Percentiles rank a stretch among this genome's conserved stretches.
These are phyloP conservation scores for Theonella swinhoei DNA, from an alignment of 37 sponge, comb jelly and placozoan genomes.

Conservation along the genomic window DNA sequence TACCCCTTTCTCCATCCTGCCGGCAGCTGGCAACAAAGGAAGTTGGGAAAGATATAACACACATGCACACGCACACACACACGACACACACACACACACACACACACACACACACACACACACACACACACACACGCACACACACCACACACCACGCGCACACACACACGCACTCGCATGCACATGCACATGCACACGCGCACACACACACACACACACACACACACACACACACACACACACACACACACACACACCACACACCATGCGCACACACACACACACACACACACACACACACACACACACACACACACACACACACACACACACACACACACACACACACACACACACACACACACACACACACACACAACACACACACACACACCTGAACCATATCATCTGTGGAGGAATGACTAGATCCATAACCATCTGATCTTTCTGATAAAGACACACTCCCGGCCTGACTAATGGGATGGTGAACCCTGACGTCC, in stretches of 20 bases:
- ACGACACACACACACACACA: neutral
- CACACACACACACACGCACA: neutral
- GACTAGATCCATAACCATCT: constrained; percentile 29
- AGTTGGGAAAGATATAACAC: neutral
- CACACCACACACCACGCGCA: neutral
- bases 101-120: neutral
- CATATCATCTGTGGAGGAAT: constrained; percentile 42
- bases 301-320: constrained; percentile 42
- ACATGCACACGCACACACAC: neutral
- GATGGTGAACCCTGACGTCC: constrained; percentile 18
- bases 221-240: neutral
- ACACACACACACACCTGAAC: constrained; percentile 27
- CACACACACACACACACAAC: neutral
- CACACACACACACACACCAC: neutral
- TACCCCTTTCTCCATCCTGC: constrained; percentile 62
- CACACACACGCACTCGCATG: too few relatives aligned
- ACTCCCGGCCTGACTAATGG: constrained; percentile 15
- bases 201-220: neutral
- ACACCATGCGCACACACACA: too few relatives aligned
- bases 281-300: constrained; percentile 37
- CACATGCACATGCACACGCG: neutral
- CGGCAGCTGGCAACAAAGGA: constrained; percentile 27
- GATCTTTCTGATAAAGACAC: neutral
- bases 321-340: constrained; percentile 47
- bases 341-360: neutral